These are phyloP conservation scores for Cartodere bifasciata DNA, from an alignment of 2,888 invertebrate genomes.

Conservation along the genomic window DNA sequence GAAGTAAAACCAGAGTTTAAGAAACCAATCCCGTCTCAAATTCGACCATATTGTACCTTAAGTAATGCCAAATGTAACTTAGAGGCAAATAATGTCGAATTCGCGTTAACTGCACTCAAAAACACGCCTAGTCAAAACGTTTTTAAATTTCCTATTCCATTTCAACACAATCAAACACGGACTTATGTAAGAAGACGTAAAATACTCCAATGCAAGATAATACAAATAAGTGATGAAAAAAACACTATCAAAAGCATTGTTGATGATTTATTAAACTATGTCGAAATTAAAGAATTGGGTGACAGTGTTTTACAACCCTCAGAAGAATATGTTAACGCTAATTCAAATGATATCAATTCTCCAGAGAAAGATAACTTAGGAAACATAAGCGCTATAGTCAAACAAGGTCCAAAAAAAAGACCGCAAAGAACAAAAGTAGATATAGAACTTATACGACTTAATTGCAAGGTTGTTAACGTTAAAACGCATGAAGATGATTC, in stretches of 20 bases:
- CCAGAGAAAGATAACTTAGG: slow-evolving; percentile 10
- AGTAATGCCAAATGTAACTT: too few relatives aligned
- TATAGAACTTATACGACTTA: slow-evolving; percentile 46
- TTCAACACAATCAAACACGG: slow-evolving; percentile 43
- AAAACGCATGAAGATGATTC: slow-evolving; percentile 27
- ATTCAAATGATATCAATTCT: slow-evolving; percentile 15
- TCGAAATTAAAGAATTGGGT: slow-evolving; percentile 46
- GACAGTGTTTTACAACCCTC: slow-evolving; percentile 38
- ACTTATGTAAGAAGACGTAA: slow-evolving; percentile 36
- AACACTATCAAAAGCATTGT: slow-evolving; percentile 30
- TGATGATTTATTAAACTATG: slow-evolving; percentile 43
- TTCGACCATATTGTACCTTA: slow-evolving; percentile 33
- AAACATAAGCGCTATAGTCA: slow-evolving; percentile 11
- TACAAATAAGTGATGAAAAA: slow-evolving; percentile 11
- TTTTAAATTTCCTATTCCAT: slow-evolving; percentile 45
- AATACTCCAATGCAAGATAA: slow-evolving; percentile 6
- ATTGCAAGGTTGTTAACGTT: slow-evolving; percentile 51
- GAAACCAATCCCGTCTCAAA: slow-evolving; percentile 34
- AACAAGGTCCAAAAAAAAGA: slow-evolving; percentile 6
- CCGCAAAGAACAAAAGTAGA: slow-evolving; percentile 17
- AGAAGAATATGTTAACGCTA: too few relatives aligned
- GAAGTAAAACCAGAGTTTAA: slow-evolving; percentile 39
- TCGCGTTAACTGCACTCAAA: slow-evolving; percentile 41
- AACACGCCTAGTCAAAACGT: slow-evolving; percentile 17
- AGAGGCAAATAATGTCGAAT: slow-evolving; percentile 40